phyloP scores from a whole-genome alignment of 2,888 invertebrate genomes.

The Ornithoptera priamus region DNA sequence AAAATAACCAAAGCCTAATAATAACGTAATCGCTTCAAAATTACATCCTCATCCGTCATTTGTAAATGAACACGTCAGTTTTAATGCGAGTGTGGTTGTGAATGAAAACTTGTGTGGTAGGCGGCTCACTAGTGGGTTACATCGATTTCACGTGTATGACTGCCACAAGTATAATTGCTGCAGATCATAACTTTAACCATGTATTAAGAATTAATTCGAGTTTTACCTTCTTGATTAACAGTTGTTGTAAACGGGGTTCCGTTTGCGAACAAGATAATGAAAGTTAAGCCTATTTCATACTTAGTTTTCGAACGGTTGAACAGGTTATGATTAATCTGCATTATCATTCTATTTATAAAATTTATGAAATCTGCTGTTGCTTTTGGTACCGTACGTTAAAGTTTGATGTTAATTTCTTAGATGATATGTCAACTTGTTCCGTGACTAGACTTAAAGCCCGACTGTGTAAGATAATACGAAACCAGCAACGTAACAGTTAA shows the following conservation, averaged over 20 bases:
- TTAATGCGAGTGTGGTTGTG: not conserved
- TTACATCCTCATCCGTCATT: conserved; percentile 4
- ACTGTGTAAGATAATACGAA: not conserved
- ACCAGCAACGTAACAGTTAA: not conserved
- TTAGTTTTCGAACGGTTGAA: not conserved
- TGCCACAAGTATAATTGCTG: not conserved
- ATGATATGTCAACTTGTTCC: too few species aligned
- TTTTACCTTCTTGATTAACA: not conserved
- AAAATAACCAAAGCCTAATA: not conserved
- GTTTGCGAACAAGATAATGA: not conserved
- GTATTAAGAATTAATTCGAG: not conserved
- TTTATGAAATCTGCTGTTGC: too few species aligned
- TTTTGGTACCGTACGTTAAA: too few species aligned
- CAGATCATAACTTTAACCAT: not conserved
- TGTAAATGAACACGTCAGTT: not conserved
- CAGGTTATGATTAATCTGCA: not conserved
- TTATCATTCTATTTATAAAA: not conserved
- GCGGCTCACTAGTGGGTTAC: not conserved
- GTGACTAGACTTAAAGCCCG: not conserved
- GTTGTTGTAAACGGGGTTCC: not conserved
- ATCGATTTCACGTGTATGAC: not conserved
- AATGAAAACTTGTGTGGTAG: not conserved
- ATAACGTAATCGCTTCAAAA: not conserved
- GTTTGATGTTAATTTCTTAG: too few species aligned
- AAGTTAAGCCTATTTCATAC: not conserved